These are phyloP conservation scores for Conomelus anceps DNA, from an alignment of 2,888 invertebrate genomes.

Conservation along the genomic window DNA sequence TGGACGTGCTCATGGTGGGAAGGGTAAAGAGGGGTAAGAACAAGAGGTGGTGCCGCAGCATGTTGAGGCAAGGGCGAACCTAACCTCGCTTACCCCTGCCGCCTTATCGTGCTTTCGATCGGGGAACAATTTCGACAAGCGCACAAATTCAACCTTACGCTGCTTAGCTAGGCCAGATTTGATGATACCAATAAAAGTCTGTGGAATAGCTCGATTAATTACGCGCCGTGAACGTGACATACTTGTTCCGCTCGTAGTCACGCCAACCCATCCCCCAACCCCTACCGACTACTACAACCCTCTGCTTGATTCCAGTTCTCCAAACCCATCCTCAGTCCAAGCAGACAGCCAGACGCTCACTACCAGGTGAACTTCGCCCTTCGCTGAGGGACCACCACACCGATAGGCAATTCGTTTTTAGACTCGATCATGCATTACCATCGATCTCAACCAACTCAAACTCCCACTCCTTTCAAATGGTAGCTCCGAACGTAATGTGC, in stretches of 20 bases:
- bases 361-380: neutral
- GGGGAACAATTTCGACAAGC: neutral
- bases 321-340: neutral
- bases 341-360: neutral
- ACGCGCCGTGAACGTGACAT: neutral
- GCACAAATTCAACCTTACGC: neutral
- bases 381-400: neutral
- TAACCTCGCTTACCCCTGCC: neutral
- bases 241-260: neutral
- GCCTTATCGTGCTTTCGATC: neutral
- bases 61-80: neutral
- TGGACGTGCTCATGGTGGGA: neutral
- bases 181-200: conserved; percentile 11
- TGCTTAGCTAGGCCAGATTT: conserved; percentile 7
- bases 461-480: neutral
- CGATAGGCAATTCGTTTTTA: neutral
- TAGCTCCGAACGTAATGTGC: neutral
- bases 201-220: conserved; percentile 8
- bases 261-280: neutral
- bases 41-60: neutral
- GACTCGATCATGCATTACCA: neutral
- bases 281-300: too few species aligned
- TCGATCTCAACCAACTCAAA: neutral
- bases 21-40: neutral
- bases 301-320: too few species aligned